Conservation (phyloP, 35 echinoderm and acorn worm genomes). For the Ophiothrix spiculata region DNA sequence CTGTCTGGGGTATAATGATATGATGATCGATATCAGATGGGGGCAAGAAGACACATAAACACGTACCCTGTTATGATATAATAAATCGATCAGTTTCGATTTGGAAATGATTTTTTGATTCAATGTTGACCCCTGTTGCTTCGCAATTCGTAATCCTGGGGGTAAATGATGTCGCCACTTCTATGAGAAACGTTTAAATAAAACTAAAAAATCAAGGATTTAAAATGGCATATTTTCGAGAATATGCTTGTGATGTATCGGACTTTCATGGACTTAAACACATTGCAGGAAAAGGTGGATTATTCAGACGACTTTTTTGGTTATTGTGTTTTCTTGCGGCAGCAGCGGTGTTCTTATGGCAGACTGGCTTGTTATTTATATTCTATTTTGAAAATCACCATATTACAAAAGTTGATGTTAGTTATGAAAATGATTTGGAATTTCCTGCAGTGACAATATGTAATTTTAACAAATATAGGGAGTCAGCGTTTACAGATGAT, state of each 20-base stretch:
- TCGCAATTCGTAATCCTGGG: too few species aligned
- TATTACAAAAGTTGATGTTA: constrained; percentile 74
- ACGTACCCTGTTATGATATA: too few species aligned
- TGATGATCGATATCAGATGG: too few species aligned
- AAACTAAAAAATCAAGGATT: too few species aligned
- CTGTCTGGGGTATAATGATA: too few species aligned
- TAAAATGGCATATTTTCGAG: constrained; percentile 23
- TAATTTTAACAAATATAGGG: constrained; percentile 95
- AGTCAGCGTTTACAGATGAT: constrained; percentile 56
- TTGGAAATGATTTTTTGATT: too few species aligned
- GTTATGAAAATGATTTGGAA: constrained; percentile 2
- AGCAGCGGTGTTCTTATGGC: constrained; percentile 7
- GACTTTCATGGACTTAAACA: constrained; percentile 71
- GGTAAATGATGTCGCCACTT: too few species aligned
- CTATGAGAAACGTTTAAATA: too few species aligned
- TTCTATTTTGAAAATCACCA: constrained; percentile 53
- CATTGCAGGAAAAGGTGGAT: constrained; percentile 35
- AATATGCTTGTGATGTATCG: constrained; percentile 50
- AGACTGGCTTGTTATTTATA: constrained; percentile 14
- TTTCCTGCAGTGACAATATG: constrained; percentile 81
- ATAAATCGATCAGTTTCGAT: too few species aligned
- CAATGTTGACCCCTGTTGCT: too few species aligned
- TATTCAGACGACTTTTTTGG: constrained; percentile 56
- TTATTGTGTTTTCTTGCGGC: constrained; percentile 22
- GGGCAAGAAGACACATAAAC: too few species aligned